phyloP scores from a whole-genome alignment of 2,888 invertebrate species.

The Zhuqinia jingwanae region DNA sequence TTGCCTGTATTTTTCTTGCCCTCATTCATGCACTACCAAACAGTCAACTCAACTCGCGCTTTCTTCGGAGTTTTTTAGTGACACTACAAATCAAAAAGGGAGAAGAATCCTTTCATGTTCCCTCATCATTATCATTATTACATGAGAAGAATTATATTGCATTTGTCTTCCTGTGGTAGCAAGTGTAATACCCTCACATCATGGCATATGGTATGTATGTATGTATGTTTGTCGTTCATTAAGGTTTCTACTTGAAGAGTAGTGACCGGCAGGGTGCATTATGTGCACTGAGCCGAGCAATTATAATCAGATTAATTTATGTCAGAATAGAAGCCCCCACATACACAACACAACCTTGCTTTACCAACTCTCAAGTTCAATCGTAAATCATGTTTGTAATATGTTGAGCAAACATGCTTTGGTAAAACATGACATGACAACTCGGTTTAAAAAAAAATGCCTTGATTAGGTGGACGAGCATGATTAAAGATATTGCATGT shows the following conservation, averaged over 20 bases:
- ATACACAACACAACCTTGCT: not conserved
- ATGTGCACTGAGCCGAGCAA: not conserved
- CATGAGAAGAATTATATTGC: too few relatives aligned
- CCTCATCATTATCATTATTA: too few relatives aligned
- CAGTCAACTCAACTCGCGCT: not conserved
- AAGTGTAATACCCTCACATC: too few relatives aligned
- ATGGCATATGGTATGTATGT: too few relatives aligned
- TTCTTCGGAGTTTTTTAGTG: constrained; percentile 4
- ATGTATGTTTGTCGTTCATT: too few relatives aligned
- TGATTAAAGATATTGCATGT: too few relatives aligned
- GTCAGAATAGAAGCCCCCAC: not conserved
- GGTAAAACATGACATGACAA: too few relatives aligned
- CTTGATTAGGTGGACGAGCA: too few relatives aligned
- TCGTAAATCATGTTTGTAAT: not conserved
- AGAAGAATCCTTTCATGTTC: too few relatives aligned
- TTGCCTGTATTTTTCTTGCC: not conserved
- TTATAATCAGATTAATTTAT: constrained; percentile 24
- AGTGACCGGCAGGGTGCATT: not conserved
- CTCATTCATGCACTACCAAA: not conserved
- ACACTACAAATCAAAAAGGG: not conserved
- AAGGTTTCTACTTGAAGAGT: not conserved
- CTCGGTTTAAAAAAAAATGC: too few relatives aligned
- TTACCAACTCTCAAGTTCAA: constrained; percentile 22
- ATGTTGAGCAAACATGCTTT: not conserved
- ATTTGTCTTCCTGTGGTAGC: too few relatives aligned